These are phyloP conservation scores for Sebastiscus tertius DNA, from an alignment of 2,797 vertebrate species.

Conservation along the genomic window DNA sequence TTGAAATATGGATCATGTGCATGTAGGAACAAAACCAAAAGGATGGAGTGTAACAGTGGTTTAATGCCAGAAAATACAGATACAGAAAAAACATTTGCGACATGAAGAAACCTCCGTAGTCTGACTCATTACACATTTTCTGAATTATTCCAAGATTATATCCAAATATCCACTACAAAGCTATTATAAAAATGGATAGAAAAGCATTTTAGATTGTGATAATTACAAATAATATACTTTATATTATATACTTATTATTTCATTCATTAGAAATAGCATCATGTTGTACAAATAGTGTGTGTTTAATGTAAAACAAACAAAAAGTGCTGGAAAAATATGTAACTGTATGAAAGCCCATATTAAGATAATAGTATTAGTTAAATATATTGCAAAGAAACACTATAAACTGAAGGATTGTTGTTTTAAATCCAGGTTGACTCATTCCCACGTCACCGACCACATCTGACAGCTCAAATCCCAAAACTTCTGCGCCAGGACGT, in stretches of 20 bases:
- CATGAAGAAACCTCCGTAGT: neutral
- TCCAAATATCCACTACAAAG: neutral
- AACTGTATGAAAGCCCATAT: neutral
- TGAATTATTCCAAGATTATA: neutral
- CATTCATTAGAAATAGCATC: neutral
- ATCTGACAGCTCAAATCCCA: slow-evolving; percentile 82
- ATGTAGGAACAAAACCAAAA: neutral
- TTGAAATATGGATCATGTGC: neutral
- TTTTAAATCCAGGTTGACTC: neutral
- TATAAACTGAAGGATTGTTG: neutral
- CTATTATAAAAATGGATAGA: neutral
- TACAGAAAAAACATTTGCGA: neutral
- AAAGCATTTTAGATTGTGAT: neutral
- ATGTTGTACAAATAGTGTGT: neutral
- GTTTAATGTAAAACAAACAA: neutral
- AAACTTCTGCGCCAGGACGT: slow-evolving; percentile 74
- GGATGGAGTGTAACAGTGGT: neutral
- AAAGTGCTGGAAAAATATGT: neutral
- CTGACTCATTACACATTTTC: neutral
- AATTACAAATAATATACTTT: neutral
- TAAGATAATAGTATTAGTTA: neutral
- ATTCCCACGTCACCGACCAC: slow-evolving; percentile 79
- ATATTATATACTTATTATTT: neutral
- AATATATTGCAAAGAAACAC: neutral
- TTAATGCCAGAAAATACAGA: slow-evolving; percentile 21